Evolutionary conservation across 2,888 invertebrate species (phyloP).

Genomic region (Cylloceria caligata): DNA sequence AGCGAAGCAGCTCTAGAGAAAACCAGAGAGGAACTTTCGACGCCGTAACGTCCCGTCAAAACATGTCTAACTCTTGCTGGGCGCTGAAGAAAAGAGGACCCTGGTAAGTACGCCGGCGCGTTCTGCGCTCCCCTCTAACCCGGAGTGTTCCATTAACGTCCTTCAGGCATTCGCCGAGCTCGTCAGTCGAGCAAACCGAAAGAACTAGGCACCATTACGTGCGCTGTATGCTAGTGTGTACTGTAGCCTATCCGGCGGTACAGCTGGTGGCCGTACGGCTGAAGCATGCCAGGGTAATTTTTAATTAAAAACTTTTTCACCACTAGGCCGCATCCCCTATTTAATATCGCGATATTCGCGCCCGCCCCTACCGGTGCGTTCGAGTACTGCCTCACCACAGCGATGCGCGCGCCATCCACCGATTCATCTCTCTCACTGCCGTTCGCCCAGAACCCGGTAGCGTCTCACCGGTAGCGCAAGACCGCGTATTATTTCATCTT

Average conservation of each 20-base stretch:
- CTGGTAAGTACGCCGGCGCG: conserved; percentile 27
- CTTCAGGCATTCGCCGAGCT: conserved; percentile 37
- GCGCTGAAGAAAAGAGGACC: conserved; percentile 8
- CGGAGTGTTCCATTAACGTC: conserved; percentile 50
- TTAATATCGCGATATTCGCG: conserved; percentile 73
- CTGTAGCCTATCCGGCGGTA: conserved; percentile 3
- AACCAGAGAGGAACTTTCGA: conserved; percentile 22
- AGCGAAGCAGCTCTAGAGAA: conserved; percentile 24
- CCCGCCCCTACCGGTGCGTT: conserved; percentile 37
- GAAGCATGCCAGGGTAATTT: conserved; percentile 67
- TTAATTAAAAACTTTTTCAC: conserved; percentile 74
- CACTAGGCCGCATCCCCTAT: conserved; percentile 67
- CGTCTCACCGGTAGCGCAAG: conserved; percentile 18
- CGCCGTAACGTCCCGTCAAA: conserved; percentile 28
- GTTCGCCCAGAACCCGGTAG: conserved; percentile 13
- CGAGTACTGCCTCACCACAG: not conserved
- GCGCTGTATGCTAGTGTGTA: not conserved
- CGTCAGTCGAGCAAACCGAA: not conserved
- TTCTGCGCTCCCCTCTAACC: conserved; percentile 12
- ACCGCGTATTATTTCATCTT: conserved; percentile 56
- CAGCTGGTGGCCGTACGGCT: conserved; percentile 22
- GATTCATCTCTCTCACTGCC: conserved; percentile 43
- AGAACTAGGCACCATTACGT: not conserved
- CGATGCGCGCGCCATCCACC: conserved; percentile 51
- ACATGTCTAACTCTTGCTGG: conserved; percentile 47